Percentiles rank a stretch among this genome's conserved stretches.
phyloP scores from a whole-genome alignment of 2,888 invertebrate genomes.

The Nezara viridula region DNA sequence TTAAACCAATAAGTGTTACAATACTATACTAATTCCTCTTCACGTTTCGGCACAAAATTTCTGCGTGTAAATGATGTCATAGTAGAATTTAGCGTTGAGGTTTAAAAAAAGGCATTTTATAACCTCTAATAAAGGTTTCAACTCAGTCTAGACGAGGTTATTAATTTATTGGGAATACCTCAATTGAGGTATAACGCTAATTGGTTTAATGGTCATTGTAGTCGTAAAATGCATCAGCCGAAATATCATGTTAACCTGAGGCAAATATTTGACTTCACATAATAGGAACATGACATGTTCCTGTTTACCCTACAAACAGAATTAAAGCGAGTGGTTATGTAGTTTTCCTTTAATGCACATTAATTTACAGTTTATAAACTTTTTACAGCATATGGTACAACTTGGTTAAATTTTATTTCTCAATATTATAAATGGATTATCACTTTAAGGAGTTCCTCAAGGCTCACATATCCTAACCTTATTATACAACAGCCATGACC shows the following conservation, averaged over 20 bases:
- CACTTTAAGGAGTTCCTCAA: background rate
- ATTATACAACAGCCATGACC: background rate
- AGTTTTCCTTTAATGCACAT: background rate
- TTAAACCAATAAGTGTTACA: background rate
- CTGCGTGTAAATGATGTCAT: background rate
- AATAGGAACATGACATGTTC: background rate
- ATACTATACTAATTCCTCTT: background rate
- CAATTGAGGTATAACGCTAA: background rate
- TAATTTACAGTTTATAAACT: background rate
- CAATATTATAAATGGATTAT: too few species aligned
- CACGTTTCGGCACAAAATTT: background rate
- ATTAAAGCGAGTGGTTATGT: background rate
- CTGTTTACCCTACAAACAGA: background rate
- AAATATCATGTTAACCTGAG: background rate
- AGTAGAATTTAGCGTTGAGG: background rate
- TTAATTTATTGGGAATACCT: background rate
- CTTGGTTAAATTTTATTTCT: background rate
- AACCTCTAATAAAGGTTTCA: constrained; percentile 11
- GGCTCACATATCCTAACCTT: background rate
- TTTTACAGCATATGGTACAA: background rate
- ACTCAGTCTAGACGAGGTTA: background rate
- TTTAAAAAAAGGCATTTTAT: background rate
- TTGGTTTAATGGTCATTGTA: background rate
- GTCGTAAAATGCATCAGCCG: background rate
- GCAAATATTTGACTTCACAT: background rate